Evolutionary conservation across 2,113 vertebrate species (phyloP).

Genomic region (Podarcis raffonei): DNA sequence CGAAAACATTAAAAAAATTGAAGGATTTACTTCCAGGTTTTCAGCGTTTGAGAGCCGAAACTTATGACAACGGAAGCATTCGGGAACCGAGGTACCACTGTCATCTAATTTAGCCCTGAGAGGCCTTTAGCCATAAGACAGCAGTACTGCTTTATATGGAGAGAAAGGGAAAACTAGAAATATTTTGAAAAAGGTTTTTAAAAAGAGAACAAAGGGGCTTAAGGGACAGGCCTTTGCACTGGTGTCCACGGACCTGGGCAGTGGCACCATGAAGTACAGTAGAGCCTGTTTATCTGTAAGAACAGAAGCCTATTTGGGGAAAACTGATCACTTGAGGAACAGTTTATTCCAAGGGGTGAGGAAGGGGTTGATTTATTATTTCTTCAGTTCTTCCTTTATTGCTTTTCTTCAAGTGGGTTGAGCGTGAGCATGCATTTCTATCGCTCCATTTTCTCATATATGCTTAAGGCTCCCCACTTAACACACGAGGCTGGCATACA

Average conservation of each 20-base stretch:
- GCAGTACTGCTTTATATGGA: too few relatives aligned
- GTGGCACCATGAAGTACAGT: neutral
- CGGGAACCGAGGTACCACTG: too few relatives aligned
- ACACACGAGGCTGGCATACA: conserved; percentile 28
- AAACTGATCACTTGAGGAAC: neutral
- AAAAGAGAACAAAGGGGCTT: neutral
- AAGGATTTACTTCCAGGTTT: too few relatives aligned
- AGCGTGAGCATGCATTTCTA: neutral
- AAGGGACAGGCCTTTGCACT: neutral
- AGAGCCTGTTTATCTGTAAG: neutral
- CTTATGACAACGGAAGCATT: too few relatives aligned
- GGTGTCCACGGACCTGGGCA: neutral
- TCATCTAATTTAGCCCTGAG: neutral
- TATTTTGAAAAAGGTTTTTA: neutral
- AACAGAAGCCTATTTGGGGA: neutral
- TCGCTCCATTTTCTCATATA: conserved; percentile 17
- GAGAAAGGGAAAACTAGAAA: neutral
- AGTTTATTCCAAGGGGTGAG: neutral
- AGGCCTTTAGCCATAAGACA: too few relatives aligned
- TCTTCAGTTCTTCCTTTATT: conserved; percentile 12
- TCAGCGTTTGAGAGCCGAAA: too few relatives aligned
- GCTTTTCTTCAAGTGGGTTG: neutral
- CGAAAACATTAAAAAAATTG: too few relatives aligned
- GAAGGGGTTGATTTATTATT: conserved; percentile 17
- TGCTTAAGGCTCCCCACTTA: neutral